phyloP scores from a whole-genome alignment of 2,797 vertebrate species.

The Sebastes oblongus region DNA sequence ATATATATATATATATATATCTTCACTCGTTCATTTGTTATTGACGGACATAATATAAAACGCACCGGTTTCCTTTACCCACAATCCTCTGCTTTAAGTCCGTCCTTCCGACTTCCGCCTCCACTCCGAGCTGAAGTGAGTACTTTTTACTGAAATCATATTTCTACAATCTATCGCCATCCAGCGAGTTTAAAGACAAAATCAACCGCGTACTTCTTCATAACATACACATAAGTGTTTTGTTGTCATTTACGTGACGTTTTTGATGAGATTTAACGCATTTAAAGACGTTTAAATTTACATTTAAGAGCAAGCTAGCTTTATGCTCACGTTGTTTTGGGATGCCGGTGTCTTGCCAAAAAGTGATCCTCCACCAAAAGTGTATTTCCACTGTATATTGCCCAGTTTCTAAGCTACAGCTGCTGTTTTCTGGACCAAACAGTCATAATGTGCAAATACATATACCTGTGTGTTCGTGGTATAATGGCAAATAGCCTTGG shows the following conservation, averaged over 20 bases:
- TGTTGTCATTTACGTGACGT: fast-evolving
- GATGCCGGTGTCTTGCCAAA: too few relatives aligned
- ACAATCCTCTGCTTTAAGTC: constrained; percentile 35
- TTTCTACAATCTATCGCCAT: constrained; percentile 65
- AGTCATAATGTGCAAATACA: too few relatives aligned
- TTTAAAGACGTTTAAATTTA: background rate
- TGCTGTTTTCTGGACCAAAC: too few relatives aligned
- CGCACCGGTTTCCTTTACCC: constrained; percentile 73
- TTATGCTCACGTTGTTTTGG: background rate
- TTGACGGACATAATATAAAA: background rate
- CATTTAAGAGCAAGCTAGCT: background rate
- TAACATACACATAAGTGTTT: fast-evolving
- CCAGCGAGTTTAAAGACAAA: background rate
- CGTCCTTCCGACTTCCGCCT: constrained; percentile 80
- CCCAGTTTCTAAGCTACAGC: too few relatives aligned
- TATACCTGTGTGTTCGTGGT: fast-evolving
- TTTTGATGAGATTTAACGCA: background rate
- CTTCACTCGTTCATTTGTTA: background rate
- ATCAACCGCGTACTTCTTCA: fast-evolving
- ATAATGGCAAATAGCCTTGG: too few relatives aligned
- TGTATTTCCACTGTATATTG: too few relatives aligned
- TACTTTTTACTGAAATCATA: background rate
- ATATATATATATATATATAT: background rate
- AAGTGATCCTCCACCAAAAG: too few relatives aligned
- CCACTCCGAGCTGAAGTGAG: constrained; percentile 67